Evolutionary conservation across 1,140 invertebrate species (phyloP).

Genomic region (Cyphomyrmex costatus): DNA sequence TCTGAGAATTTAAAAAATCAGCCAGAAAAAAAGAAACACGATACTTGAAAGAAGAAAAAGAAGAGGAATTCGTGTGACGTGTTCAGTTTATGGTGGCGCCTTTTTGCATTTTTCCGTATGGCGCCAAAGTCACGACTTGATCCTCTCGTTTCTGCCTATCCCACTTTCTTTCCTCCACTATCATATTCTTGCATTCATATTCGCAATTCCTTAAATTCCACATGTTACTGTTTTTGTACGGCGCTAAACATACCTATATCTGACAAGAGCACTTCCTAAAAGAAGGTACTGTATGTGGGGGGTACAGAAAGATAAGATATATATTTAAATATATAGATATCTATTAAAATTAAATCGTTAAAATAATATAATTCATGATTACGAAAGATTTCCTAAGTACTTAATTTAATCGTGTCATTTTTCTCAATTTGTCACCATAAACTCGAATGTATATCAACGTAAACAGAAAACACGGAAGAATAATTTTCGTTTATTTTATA

Average conservation of each 20-base stretch:
- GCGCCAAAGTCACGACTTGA: constrained; percentile 77
- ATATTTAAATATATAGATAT: background rate
- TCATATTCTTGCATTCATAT: constrained; percentile 73
- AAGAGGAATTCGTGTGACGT: constrained; percentile 64
- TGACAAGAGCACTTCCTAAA: background rate
- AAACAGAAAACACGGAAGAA: constrained; percentile 13
- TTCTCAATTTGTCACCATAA: background rate
- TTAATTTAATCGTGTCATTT: background rate
- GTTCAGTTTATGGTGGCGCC: constrained; percentile 77
- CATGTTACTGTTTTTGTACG: constrained; percentile 50
- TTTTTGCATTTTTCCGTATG: constrained; percentile 79
- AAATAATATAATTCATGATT: background rate
- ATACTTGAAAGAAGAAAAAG: constrained; percentile 34
- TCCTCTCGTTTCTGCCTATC: constrained; percentile 68
- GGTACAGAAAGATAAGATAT: background rate
- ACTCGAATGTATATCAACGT: background rate
- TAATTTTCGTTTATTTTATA: background rate
- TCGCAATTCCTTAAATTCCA: constrained; percentile 68
- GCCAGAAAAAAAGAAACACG: constrained; percentile 49
- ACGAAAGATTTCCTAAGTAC: background rate
- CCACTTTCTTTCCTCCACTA: constrained; percentile 41
- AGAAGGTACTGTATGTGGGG: constrained; percentile 13
- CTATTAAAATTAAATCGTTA: constrained; percentile 7
- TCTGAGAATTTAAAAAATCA: constrained; percentile 64
- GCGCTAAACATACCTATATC: constrained; percentile 13